A percentile compares a stretch with the other conserved stretches of the same genome.
Conservation (phyloP, 2,888 invertebrate species). For the Tetropium fuscum region DNA sequence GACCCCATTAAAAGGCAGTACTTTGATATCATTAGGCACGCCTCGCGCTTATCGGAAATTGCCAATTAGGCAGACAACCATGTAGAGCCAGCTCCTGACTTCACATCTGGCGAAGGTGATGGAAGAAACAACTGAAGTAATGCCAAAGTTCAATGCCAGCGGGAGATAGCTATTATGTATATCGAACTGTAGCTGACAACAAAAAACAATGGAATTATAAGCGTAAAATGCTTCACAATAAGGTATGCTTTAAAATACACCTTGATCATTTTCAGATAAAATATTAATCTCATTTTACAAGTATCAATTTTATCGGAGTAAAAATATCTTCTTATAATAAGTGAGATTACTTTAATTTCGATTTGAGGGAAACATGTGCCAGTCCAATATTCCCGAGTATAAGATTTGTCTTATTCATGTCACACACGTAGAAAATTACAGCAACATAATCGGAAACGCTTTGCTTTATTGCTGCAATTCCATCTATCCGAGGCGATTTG, state of each 20-base stretch:
- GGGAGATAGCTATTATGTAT: neutral
- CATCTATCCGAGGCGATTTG: conserved; percentile 23
- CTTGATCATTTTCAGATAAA: too few species aligned
- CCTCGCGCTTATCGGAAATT: conserved; percentile 60
- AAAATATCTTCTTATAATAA: too few species aligned
- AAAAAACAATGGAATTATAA: too few species aligned
- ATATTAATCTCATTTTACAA: too few species aligned
- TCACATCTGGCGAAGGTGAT: conserved; percentile 5
- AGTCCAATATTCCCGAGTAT: too few species aligned
- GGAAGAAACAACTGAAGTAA: neutral
- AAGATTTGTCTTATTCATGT: neutral
- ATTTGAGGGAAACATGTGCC: too few species aligned
- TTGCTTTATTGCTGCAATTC: conserved; percentile 13
- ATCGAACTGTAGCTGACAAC: too few species aligned
- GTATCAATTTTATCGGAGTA: too few species aligned
- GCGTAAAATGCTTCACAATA: too few species aligned
- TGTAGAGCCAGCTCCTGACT: conserved; percentile 6
- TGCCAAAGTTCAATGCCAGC: conserved; percentile 4
- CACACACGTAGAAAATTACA: neutral
- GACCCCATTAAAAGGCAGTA: conserved; percentile 29
- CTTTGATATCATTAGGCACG: conserved; percentile 51
- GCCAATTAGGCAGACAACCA: conserved; percentile 55
- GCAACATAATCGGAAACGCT: conserved; percentile 10
- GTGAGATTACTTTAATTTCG: too few species aligned
- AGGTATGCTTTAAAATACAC: too few species aligned